Base-by-base conservation (phyloP, 1,140 invertebrate species). In the Sminthurinus signatus region DNA sequence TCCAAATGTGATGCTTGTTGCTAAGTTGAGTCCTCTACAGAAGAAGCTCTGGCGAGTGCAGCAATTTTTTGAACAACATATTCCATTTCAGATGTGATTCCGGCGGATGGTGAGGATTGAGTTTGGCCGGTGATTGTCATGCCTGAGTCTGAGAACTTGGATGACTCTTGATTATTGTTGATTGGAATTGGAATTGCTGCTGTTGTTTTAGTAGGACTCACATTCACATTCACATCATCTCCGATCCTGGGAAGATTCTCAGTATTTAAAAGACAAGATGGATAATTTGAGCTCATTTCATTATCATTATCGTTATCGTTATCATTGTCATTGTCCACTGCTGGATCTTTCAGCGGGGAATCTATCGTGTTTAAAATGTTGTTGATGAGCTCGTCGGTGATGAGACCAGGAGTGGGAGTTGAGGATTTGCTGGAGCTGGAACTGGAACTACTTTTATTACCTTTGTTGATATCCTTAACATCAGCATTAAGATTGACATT, bases 61-160 rank as follows among this genome's bases (percentile, higher is more conserved):
- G 87, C 88, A 65, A 89, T 88, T 77, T 88, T 87, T 74, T 88
- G 88, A 29, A 88, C 87, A 52, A 88, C 87, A 75, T 88, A 86
- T 74, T 88, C 87, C 86, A 88, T 88, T 74, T 88, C 85, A 76
- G 87, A 84, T 42, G 82, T 83, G 2, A 89, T 79, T 12, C 71
- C 73, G 2, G 73, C 67, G 1, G 73, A 70, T 5, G 73, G 73
- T 81, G 84, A 71, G 1, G 70, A 70, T n/a, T n/a, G 60, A 62
- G 25, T 52, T 3, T 14, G 3, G n/a, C 27, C 27, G 50, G 50
- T 23, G 8, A 52, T 27, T 5, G 4, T 52, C 21, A 52, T 8
- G 14, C 27, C 27, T 25, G 21, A 2, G 4, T 52, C 21, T n/a
- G n/a, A n/a, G n/a, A n/a, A n/a, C n/a, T n/a, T n/a, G n/a, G n/a